Base-by-base conservation (phyloP, 2,797 vertebrate species). In the Toxotes lorentzi region DNA sequence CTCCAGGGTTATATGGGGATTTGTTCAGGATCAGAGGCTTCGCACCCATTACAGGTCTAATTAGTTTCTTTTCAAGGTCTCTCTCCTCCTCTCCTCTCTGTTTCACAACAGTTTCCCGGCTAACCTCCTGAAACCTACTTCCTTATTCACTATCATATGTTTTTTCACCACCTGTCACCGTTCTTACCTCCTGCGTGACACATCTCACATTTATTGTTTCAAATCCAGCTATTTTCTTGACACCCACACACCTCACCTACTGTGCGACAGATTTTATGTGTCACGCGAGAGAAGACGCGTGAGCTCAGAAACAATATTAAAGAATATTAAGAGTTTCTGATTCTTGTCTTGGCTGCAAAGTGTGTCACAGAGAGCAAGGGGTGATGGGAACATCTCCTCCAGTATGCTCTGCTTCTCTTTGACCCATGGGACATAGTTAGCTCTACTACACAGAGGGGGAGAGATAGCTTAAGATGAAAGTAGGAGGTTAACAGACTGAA, bases 1-100 rank as follows among this genome's bases (percentile, higher is more conserved):
- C 86, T 93, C 81, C 23, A 58, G 86, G 84, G 84, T 89, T 86
- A 72, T 84, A 73, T 70, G 57, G 76, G 87, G 90, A 91, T 89
- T 92, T 92, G 83, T 91, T 91, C 85, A 82, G 86, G 87, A 92
- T 90, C 89, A 88, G 85, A 89, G 77, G 75, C 83, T 88, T 89
- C 79, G 85, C 85, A 89, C 64, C 79, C 73, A 82, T 88, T 89
- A 90, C 79, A 83, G 81, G 69, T 92, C 73, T 90, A 90, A 94
- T 93, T 89, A 88, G 82, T 80, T 87, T 86, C 69, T 85, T 89
- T 82, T 86, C 82, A 78, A 86, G 77, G 74, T 64, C 75, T 68
- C 70, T 56, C 63, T 74, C 51, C 53, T 64, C 32, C 54, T 61
- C 67, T 80, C 50, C 40, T 76, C 66, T 68, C 50, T 45, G 65